Percentiles rank a stretch among this genome's conserved stretches.
Conservation (phyloP, 1,140 invertebrate genomes). For the Papilio dardanus region DNA sequence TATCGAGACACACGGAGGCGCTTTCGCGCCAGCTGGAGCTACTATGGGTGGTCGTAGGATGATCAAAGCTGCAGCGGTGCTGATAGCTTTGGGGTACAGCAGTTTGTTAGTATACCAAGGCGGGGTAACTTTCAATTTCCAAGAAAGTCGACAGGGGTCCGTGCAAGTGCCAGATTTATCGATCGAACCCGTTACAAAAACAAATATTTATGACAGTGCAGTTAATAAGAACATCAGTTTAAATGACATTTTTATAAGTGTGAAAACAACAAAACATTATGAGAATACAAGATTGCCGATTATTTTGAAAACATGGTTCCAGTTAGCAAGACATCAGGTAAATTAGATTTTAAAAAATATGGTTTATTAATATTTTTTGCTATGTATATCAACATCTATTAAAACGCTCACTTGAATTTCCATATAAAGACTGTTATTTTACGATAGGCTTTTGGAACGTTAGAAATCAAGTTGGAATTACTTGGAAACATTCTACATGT, state of each 20-base stretch:
- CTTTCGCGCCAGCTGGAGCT: slow-evolving; percentile 82
- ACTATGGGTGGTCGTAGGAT: slow-evolving; percentile 74
- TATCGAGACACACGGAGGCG: slow-evolving; percentile 63
- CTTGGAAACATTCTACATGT: background rate
- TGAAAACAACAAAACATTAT: slow-evolving; percentile 96
- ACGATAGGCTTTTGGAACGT: background rate
- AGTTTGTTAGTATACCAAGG: slow-evolving; percentile 86
- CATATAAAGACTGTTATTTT: background rate
- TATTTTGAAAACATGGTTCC: slow-evolving; percentile 96
- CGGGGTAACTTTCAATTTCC: slow-evolving; percentile 80
- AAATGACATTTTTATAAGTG: slow-evolving; percentile 95
- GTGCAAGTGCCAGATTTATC: slow-evolving; percentile 71
- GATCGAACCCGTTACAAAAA: slow-evolving; percentile 71
- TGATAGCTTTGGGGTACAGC: slow-evolving; percentile 83
- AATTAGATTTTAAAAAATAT: slow-evolving; percentile 50
- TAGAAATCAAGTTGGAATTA: background rate
- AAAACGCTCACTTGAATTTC: background rate
- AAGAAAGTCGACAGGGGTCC: slow-evolving; percentile 77
- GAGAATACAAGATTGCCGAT: slow-evolving; percentile 92
- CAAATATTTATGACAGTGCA: slow-evolving; percentile 81
- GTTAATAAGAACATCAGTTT: slow-evolving; percentile 87
- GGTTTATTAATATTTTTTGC: background rate
- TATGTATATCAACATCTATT: background rate
- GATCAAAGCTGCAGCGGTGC: slow-evolving; percentile 70
- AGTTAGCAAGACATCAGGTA: slow-evolving; percentile 94